Evolutionary conservation across 2,113 vertebrate genomes (phyloP).

Genomic region (Caranx melampygus): DNA sequence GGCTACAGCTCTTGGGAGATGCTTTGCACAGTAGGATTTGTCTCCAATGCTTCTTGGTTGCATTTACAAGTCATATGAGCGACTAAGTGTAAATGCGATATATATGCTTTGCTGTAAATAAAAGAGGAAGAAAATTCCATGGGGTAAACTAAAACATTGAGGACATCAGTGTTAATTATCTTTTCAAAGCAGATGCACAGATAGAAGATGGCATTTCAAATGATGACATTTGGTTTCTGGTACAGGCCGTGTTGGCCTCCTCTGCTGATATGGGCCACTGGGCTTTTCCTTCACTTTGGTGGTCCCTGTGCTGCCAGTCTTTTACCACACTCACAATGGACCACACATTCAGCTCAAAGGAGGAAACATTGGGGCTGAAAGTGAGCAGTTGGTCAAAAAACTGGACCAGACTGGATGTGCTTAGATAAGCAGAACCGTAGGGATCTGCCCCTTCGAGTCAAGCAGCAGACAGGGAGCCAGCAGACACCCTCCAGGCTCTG

Average conservation of each 20-base stretch:
- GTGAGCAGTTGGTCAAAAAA: constrained; percentile 72
- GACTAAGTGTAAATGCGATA: neutral
- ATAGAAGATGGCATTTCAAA: neutral
- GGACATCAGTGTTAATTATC: neutral
- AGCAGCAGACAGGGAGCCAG: constrained; percentile 35
- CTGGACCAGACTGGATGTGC: constrained; percentile 77
- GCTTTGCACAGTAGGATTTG: neutral
- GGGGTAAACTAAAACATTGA: neutral
- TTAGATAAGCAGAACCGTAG: constrained; percentile 77
- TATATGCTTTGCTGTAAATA: neutral
- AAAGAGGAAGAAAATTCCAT: neutral
- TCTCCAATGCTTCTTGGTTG: neutral
- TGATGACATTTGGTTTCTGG: constrained; percentile 14
- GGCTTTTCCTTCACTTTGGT: constrained; percentile 63
- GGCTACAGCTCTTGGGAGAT: neutral
- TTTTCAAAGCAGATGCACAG: neutral
- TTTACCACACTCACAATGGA: constrained; percentile 72
- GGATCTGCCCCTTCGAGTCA: constrained; percentile 57
- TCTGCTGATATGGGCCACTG: constrained; percentile 28
- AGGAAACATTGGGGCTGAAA: constrained; percentile 64
- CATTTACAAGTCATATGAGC: neutral
- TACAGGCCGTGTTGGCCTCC: neutral
- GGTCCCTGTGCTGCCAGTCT: constrained; percentile 66
- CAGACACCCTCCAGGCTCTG: constrained; percentile 38
- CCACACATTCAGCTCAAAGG: constrained; percentile 78